These are phyloP conservation scores for Rhinoderma darwinii DNA, from an alignment of 2,113 vertebrate species.

Conservation along the genomic window DNA sequence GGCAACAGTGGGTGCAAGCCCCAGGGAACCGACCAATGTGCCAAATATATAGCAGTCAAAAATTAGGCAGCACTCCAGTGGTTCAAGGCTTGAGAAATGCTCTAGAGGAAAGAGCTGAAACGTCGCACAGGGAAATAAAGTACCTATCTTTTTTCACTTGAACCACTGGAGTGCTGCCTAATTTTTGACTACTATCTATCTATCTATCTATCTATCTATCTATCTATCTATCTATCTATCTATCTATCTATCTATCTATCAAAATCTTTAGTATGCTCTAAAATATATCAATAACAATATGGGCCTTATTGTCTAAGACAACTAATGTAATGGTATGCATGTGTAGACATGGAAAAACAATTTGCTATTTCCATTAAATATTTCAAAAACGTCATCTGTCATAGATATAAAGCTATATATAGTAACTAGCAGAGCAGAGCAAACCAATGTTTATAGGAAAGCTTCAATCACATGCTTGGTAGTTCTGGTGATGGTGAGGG, in stretches of 20 bases:
- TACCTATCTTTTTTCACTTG: too few relatives aligned
- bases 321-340: not conserved
- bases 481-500: not conserved
- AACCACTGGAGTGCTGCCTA: too few relatives aligned
- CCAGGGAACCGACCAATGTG: too few relatives aligned
- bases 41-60: too few relatives aligned
- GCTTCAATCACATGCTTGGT: slow-evolving; percentile 6
- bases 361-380: not conserved
- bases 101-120: too few relatives aligned
- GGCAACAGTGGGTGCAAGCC: too few relatives aligned
- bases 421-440: not conserved
- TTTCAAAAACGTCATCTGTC: not conserved
- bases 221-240: not conserved
- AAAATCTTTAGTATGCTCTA: too few relatives aligned
- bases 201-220: not conserved
- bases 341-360: not conserved
- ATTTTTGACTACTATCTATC: too few relatives aligned
- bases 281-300: not conserved
- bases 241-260: not conserved
- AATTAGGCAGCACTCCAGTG: too few relatives aligned
- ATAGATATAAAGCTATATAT: not conserved
- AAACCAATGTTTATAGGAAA: slow-evolving; percentile 1
- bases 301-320: not conserved
- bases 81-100: too few relatives aligned
- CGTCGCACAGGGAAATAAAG: too few relatives aligned